These are phyloP conservation scores for Thymallus thymallus DNA, from an alignment of 2,113 vertebrate genomes.

Conservation along the genomic window DNA sequence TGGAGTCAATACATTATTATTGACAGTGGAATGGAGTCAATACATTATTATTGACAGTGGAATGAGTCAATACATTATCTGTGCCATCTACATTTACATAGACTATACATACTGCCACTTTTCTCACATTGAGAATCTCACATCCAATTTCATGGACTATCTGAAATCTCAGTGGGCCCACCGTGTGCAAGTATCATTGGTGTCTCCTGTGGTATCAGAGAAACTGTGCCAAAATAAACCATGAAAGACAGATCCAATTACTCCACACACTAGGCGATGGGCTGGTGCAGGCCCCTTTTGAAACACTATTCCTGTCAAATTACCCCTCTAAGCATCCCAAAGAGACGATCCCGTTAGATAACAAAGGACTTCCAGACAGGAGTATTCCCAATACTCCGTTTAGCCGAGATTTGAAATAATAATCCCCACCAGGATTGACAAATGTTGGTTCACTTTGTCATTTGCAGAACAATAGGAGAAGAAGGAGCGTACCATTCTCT, in stretches of 20 bases:
- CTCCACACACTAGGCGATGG: conserved; percentile 34
- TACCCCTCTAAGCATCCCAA: conserved; percentile 39
- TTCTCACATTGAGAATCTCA: not conserved
- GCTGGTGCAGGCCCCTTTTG: conserved; percentile 12
- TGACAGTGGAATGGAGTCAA: too few relatives aligned
- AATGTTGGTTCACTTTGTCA: conserved; percentile 58
- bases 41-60: too few relatives aligned
- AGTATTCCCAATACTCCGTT: conserved; percentile 62
- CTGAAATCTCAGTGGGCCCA: conserved; percentile 29
- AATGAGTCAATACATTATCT: too few relatives aligned
- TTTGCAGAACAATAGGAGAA: conserved; percentile 52
- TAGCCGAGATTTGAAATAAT: conserved; percentile 64
- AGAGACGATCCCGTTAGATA: conserved; percentile 27
- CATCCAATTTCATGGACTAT: conserved; percentile 22
- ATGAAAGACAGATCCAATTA: conserved; percentile 46
- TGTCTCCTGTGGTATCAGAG: conserved; percentile 43
- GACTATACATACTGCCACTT: not conserved
- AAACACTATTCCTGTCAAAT: conserved; percentile 49
- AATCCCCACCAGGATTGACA: conserved; percentile 55
- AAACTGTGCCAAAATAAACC: conserved; percentile 43
- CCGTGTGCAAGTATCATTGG: conserved; percentile 31
- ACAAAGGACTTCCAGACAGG: conserved; percentile 55
- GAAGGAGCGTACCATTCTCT: not conserved
- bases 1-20: too few relatives aligned
- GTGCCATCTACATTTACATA: not conserved